Evolutionary conservation across 2,113 vertebrate genomes (phyloP).

Genomic region (Zosterops lateralis): DNA sequence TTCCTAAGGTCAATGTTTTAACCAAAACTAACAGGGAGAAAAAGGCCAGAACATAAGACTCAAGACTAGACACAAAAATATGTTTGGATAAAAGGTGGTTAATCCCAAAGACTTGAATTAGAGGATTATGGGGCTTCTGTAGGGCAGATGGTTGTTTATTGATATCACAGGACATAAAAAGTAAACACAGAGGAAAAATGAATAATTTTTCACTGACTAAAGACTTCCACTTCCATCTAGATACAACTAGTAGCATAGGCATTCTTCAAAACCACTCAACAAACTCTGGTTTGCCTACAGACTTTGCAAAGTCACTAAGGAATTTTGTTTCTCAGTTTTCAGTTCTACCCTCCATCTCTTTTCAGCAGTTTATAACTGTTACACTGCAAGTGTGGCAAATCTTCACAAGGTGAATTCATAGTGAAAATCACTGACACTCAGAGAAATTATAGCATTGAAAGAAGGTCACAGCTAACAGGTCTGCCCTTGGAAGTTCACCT

Average conservation of each 20-base stretch:
- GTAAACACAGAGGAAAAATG: not conserved
- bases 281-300: not conserved
- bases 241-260: not conserved
- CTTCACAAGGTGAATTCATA: not conserved
- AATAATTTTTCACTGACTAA: not conserved
- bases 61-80: not conserved
- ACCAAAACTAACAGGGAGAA: not conserved
- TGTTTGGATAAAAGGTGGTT: not conserved
- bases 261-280: not conserved
- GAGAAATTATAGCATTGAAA: not conserved
- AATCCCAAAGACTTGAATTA: conserved; percentile 5
- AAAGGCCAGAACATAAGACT: not conserved
- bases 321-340: not conserved
- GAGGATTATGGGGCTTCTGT: not conserved
- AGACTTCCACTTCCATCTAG: not conserved
- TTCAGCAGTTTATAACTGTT: not conserved
- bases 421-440: not conserved
- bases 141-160: not conserved
- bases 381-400: not conserved
- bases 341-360: not conserved
- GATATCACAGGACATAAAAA: not conserved
- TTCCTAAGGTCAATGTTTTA: not conserved
- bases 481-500: not conserved
- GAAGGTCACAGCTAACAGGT: not conserved
- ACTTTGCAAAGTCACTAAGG: not conserved